phyloP scores from a whole-genome alignment of 1,140 invertebrate species.

The Ooceraea biroi region DNA sequence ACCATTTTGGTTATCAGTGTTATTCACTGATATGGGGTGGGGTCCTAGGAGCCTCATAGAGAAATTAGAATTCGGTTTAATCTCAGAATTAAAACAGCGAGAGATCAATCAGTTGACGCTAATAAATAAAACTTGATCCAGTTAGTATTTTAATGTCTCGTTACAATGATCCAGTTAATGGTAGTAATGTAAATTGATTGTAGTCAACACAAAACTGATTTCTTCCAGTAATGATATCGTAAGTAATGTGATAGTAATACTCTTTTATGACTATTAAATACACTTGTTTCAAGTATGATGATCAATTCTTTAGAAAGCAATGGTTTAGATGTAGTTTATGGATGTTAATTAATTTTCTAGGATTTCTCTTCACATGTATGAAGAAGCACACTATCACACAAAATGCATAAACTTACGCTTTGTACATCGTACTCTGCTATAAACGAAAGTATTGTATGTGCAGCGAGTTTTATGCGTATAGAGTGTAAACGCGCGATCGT shows the following conservation, averaged over 20 bases:
- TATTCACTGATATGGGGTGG: constrained; percentile 45
- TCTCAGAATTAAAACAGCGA: constrained; percentile 8
- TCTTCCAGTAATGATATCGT: neutral
- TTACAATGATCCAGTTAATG: too few relatives aligned
- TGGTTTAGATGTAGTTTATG: constrained; percentile 16
- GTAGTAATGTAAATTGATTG: neutral
- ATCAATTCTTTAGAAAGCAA: constrained; percentile 51
- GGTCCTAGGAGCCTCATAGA: neutral
- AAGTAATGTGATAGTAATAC: constrained; percentile 1
- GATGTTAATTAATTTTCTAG: constrained; percentile 39
- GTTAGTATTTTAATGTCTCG: constrained; percentile 20
- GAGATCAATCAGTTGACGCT: constrained; percentile 7
- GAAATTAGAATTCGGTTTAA: constrained; percentile 34
- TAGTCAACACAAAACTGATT: constrained; percentile 20
- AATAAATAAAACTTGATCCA: constrained; percentile 9
- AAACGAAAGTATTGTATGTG: constrained; percentile 53
- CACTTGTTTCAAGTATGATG: constrained; percentile 1
- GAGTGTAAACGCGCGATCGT: constrained; percentile 5
- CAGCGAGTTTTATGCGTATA: constrained; percentile 21
- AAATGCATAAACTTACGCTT: constrained; percentile 72
- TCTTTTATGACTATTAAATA: constrained; percentile 9
- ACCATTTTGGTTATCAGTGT: constrained; percentile 15
- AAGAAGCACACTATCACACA: constrained; percentile 71
- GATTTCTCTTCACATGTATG: constrained; percentile 29
- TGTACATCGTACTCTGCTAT: constrained; percentile 52